A percentile compares a stretch with the other conserved stretches of the same genome.
These are phyloP conservation scores for Lasiurus borealis DNA, from an alignment of 2,113 vertebrate species.

Conservation along the genomic window DNA sequence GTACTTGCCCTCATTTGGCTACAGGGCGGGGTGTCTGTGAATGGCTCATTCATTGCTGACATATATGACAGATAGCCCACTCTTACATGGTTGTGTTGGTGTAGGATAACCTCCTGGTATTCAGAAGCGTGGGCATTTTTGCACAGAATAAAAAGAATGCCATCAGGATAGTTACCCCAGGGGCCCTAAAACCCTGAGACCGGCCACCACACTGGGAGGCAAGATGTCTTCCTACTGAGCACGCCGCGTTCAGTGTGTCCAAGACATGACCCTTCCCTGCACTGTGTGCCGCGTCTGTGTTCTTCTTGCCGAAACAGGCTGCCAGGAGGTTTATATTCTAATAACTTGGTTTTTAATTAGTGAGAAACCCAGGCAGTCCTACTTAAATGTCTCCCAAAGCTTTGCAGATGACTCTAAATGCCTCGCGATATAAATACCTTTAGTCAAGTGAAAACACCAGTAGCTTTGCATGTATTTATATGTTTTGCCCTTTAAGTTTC, in stretches of 20 bases:
- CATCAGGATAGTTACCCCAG: not conserved
- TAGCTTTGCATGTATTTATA: slow-evolving; percentile 84
- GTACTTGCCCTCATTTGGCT: not conserved
- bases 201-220: not conserved
- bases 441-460: slow-evolving; percentile 82
- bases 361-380: slow-evolving; percentile 78
- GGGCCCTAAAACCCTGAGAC: not conserved
- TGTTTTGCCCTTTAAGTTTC: slow-evolving; percentile 85
- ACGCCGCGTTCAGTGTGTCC: slow-evolving; percentile 26
- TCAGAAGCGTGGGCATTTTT: not conserved
- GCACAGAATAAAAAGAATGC: not conserved
- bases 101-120: not conserved
- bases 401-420: slow-evolving; percentile 85
- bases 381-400: slow-evolving; percentile 83
- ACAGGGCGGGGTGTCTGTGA: not conserved
- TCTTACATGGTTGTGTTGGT: not conserved
- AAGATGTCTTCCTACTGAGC: slow-evolving; percentile 55
- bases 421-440: slow-evolving; percentile 85
- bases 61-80: no score
- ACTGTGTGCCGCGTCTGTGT: not conserved
- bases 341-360: slow-evolving; percentile 85
- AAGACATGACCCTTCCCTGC: slow-evolving; percentile 10
- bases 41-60: not conserved
- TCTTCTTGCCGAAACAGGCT: slow-evolving; percentile 39
- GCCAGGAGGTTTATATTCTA: slow-evolving; percentile 77